Evolutionary conservation across 2,113 vertebrate species (phyloP), one percentile per base, ranked within the genome.

Genomic region (Pseudorectes ferrugineus): DNA sequence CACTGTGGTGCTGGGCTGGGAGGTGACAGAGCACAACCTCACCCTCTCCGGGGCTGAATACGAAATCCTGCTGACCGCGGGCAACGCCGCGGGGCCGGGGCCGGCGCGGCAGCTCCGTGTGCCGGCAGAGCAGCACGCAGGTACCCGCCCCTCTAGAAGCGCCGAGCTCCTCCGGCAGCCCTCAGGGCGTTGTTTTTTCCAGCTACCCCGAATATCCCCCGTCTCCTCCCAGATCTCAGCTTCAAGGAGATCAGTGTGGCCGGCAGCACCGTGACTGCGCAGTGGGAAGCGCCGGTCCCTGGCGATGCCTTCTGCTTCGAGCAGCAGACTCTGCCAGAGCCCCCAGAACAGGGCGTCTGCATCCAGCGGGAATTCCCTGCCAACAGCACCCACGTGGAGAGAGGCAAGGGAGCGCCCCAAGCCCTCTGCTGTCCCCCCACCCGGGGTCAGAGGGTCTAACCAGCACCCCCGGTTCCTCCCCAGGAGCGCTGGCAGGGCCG

Each of bases 41-140:
- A 24, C 57, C 10, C 91, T 98, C 6, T 98, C 97, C 0, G 96
- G 95, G 1, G 98, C 97, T 0, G 96, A 95, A 12, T 97, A 98
- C 0, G 4, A 96, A 17, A n/a, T 98, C 84, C 59, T 82, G 0
- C 13, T 98, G 31, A 4, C 20, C 0, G 72, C 96, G 0, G 4
- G 3, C 35, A 97, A 95, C 0, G 66, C 73, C 0, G 95, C 92
- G 0, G 97, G 98, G 31, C 7, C 2, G 0, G 83, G 96, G 4
- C 90, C 72, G 0, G 42, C 10, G 0, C 21, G 0, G 83, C 92
- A 31, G 1, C 89, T 96, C 90, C 68, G 0, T 1, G 67, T 98
- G 16, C 95, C 96, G 0, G 87, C 98, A 8, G 86, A 40, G 11
- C 49, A 46, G 12, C 40, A 0, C 0, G 2, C 95, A 97, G 98